Conservation (phyloP, 2,888 invertebrate genomes). For the Euclidia mi region DNA sequence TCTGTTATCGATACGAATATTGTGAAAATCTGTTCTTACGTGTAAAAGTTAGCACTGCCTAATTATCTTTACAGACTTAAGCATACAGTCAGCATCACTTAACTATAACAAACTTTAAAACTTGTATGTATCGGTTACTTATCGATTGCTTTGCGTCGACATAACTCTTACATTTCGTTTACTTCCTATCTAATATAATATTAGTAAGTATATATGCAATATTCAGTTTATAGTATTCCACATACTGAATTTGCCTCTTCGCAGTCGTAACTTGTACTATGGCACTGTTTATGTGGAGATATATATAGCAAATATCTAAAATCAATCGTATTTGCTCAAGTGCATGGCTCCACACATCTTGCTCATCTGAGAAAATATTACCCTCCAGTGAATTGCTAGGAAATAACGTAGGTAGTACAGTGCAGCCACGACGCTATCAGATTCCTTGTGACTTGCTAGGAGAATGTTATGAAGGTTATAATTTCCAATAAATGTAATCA, state of each 20-base stretch:
- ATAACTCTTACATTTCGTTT: too few species aligned
- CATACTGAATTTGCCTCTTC: constrained; percentile 8
- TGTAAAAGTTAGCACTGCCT: too few species aligned
- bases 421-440: constrained; percentile 37
- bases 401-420: constrained; percentile 39
- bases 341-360: constrained; percentile 59
- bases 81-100: too few species aligned
- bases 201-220: neutral
- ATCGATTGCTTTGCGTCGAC: too few species aligned
- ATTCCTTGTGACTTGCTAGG: constrained; percentile 27
- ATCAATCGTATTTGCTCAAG: constrained; percentile 55
- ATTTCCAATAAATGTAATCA: too few species aligned
- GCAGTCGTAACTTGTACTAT: constrained; percentile 30
- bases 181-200: too few species aligned
- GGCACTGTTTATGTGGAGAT: constrained; percentile 38
- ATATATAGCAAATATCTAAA: constrained; percentile 42
- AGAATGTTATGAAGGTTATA: constrained; percentile 9
- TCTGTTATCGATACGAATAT: too few species aligned
- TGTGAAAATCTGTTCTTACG: too few species aligned
- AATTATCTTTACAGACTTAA: too few species aligned
- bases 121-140: too few species aligned
- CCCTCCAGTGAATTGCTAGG: constrained; percentile 42
- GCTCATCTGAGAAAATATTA: constrained; percentile 59
- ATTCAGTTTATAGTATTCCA: constrained; percentile 3
- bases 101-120: too few species aligned